phyloP scores from a whole-genome alignment of 1,140 invertebrate species.

The Cardiocondyla obscurior region DNA sequence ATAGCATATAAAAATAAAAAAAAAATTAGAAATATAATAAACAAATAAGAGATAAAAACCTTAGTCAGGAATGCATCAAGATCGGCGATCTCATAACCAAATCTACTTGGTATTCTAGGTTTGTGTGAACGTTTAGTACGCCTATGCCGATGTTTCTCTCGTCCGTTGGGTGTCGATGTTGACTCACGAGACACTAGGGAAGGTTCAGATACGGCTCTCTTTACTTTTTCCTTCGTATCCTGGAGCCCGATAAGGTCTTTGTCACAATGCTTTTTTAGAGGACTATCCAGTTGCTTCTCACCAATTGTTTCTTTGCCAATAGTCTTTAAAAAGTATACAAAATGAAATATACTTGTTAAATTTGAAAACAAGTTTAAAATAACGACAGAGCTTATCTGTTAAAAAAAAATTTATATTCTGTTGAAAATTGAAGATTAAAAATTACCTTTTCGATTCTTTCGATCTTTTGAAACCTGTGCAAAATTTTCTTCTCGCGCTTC shows the following conservation, averaged over 20 bases:
- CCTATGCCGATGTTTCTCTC: conserved; percentile 73
- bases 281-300: conserved; percentile 44
- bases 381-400: not conserved
- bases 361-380: not conserved
- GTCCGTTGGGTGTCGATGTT: conserved; percentile 61
- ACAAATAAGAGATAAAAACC: conserved; percentile 70
- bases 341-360: not conserved
- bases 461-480: conserved; percentile 63
- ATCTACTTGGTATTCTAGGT: conserved; percentile 77
- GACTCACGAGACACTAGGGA: conserved; percentile 72
- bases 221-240: conserved; percentile 70
- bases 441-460: conserved; percentile 70
- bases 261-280: conserved; percentile 60
- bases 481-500: conserved; percentile 67
- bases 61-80: conserved; percentile 89
- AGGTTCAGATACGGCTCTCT: conserved; percentile 77
- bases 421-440: not conserved
- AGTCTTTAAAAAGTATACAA: conserved; percentile 23
- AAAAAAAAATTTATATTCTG: conserved; percentile 10
- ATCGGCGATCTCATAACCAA: conserved; percentile 90
- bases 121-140: conserved; percentile 74
- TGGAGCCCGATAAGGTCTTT: conserved; percentile 59
- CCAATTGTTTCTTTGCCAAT: conserved; percentile 59
- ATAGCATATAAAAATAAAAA: not conserved
- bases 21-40: not conserved